Evolutionary conservation across 2,113 vertebrate species (phyloP), one percentile per base, ranked within the genome.

Genomic region (Actenoides lindsayi): DNA sequence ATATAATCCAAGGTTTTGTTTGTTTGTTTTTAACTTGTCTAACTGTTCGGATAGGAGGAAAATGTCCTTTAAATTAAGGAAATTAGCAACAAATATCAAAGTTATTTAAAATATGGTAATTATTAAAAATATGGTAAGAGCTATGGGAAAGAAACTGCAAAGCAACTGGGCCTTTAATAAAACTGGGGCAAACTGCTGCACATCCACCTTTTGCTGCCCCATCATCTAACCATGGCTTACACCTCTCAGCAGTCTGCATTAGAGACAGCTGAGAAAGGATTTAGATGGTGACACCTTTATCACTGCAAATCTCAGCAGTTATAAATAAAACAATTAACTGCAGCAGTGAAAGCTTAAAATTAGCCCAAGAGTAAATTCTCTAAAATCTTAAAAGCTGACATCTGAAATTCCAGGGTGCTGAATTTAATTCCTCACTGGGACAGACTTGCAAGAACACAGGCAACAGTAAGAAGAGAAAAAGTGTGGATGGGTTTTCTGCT

Each of bases 1-100:
- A 91, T 78, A 74, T 89, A 96, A 96, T 95, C 91, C 90, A 93
- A 96, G 97, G 97, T 96, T 96, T 94, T 93, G 82, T 96, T 95
- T 96, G 91, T 87, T 97, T 97, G 95, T 50, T 95, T 93, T 81
- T 53, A 82, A 74, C 73, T 76, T 94, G 87, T 85, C 81, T 63
- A 79, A 90, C 28, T 80, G 46, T 92, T 96, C 41, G 1, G 57
- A 91, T 87, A 77, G 74, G 90, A 92, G 77, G 44, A 62, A 95
- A 95, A 86, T 16, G 62, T 79, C 86, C 89, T 91, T 83, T 83
- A 94, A 92, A 86, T 89, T 90, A 89, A 89, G 83, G 91, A 91
- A 96, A 94, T 96, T 83, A 95, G 48, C 79, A 83, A 92, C 57
- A 97, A 94, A 93, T 59, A 88, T 8, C 60, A 86, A 83, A 20